phyloP scores from a whole-genome alignment of 1,140 invertebrate genomes.

The Mylabris phalerata region DNA sequence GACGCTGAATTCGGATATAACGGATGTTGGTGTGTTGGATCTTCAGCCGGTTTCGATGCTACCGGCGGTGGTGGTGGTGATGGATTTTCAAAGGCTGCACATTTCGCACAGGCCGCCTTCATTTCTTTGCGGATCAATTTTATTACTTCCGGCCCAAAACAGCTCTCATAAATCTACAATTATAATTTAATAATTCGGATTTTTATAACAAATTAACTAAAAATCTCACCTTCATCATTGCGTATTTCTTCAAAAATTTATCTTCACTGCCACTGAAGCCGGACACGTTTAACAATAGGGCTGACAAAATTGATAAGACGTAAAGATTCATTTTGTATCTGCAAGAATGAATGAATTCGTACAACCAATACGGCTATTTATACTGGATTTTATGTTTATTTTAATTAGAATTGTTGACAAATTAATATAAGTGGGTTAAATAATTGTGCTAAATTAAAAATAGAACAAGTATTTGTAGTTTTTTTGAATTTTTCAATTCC shows the following conservation, averaged over 20 bases:
- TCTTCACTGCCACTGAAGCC: constrained; percentile 51
- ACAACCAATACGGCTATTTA: no score
- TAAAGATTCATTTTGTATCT: no score
- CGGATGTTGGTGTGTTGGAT: not conserved
- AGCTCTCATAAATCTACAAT: constrained; percentile 59
- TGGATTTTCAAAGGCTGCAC: constrained; percentile 42
- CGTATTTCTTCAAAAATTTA: constrained; percentile 58
- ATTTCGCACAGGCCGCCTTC: constrained; percentile 55
- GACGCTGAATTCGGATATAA: constrained; percentile 21
- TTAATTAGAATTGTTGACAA: no score
- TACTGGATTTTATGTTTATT: no score
- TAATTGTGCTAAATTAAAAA: no score
- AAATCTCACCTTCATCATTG: constrained; percentile 57
- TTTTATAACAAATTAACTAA: not conserved
- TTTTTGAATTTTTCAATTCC: no score
- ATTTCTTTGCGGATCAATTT: constrained; percentile 60
- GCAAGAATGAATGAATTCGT: no score
- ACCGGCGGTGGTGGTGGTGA: constrained; percentile 38
- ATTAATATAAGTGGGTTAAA: no score
- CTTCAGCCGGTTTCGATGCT: constrained; percentile 26
- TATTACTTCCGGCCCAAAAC: constrained; percentile 56
- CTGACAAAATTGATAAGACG: no score
- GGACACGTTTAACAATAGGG: constrained; percentile 15
- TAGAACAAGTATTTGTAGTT: no score
- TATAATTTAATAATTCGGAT: not conserved